Evolutionary conservation across 2,888 invertebrate species (phyloP), one percentile per base, ranked within the genome.

Genomic region (Linnaemya tessellans): DNA sequence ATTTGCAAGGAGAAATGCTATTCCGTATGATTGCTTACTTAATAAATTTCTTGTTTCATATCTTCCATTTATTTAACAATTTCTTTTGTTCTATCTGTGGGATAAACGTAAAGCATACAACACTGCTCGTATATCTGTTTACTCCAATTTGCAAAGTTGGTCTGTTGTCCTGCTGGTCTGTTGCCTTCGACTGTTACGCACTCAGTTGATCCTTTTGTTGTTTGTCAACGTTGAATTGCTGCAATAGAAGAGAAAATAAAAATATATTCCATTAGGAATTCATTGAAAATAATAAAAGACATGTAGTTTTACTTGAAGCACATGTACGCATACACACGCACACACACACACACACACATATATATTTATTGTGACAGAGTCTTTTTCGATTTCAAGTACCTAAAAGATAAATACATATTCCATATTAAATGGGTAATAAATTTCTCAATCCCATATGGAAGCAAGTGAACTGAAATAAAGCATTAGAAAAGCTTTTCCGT

Each of bases 211-310:
- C 67, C 78, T 67, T 64, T 80, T 84, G 80, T 77, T 73, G 70
- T 84, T 67, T 84, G 70, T 80, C 81, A 78, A 56, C 67, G 73
- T 81, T 38, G 30, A 68, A 70, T 46, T 78, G 73, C 84, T 84
- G 81, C 41, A 78, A 81, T 65, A 84, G 70, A 80, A 62, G 46
- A 67, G 43, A 75, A 75, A 70, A 64, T 22, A 80, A 62, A 84
- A 73, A 77, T 51, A 38, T 56, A 51, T 68, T 73, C 51, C 62
- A 84, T 84, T 81, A 81, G 56, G 38, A 84, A 84, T 84, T 78
- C 81, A 84, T 81, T 73, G 80, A 51, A 73, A 84, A 68, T 46
- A 22, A 46, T 43, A 56, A 73, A 60, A 20, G 35, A 81, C 62
- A 64, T 51, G 51, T 51, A 80, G 41, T 49, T 80, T 68, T 65